Evolutionary conservation across 23 tunicate genomes (phyloP).

Genomic region (Clavelina lepadiformis): DNA sequence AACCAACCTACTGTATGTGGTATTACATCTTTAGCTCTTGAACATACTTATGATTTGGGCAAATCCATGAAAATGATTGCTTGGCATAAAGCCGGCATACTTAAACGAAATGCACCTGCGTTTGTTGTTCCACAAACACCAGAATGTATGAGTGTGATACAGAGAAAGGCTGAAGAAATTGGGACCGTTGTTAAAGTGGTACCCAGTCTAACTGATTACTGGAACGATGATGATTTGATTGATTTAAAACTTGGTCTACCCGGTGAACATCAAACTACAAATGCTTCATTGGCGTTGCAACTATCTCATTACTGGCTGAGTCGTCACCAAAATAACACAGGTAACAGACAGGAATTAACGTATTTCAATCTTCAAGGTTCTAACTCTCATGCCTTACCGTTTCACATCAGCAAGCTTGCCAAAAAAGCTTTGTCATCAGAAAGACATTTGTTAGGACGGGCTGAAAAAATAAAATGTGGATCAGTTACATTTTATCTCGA

Average conservation of each 20-base stretch:
- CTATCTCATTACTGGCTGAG: constrained; percentile 32
- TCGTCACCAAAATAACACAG: background rate
- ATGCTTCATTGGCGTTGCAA: constrained; percentile 55
- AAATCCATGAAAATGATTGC: constrained; percentile 58
- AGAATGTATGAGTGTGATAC: constrained; percentile 34
- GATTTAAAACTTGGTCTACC: constrained; percentile 25
- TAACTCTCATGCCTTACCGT: too few species aligned
- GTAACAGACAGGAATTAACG: background rate
- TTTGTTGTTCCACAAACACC: constrained; percentile 46
- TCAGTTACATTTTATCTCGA: constrained; percentile 56
- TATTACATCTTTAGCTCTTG: constrained; percentile 51
- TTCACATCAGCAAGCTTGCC: background rate
- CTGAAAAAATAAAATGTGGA: constrained; percentile 37
- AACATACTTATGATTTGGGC: constrained; percentile 47
- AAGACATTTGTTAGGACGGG: constrained; percentile 45
- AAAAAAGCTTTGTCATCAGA: background rate
- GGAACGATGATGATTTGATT: background rate
- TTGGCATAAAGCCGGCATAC: constrained; percentile 73
- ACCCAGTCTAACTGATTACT: constrained; percentile 15
- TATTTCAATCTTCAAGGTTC: too few species aligned
- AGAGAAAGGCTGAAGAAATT: constrained; percentile 26
- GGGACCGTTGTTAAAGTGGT: constrained; percentile 5
- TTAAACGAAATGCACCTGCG: constrained; percentile 38
- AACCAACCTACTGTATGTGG: constrained; percentile 43
- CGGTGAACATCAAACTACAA: constrained; percentile 55